These are phyloP conservation scores for Imbricaverruca yamaguchii DNA, from an alignment of 2,888 invertebrate species.

Conservation along the genomic window DNA sequence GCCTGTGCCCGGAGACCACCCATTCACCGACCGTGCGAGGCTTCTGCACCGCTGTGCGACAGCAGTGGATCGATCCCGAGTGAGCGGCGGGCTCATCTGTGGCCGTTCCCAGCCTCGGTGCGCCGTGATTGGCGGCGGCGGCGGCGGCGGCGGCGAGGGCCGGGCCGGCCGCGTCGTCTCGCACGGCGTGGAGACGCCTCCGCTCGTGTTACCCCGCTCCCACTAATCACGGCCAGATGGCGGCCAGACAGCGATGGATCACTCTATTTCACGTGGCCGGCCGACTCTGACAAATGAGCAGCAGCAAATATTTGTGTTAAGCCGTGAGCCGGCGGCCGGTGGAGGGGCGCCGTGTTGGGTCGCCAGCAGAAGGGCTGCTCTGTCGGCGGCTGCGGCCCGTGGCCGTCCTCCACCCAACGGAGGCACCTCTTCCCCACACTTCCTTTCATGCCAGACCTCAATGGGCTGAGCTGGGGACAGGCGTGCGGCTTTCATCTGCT, in stretches of 20 bases:
- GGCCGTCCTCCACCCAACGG: too few relatives aligned
- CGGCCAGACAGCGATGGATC: not conserved
- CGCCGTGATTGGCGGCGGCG: not conserved
- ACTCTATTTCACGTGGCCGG: not conserved
- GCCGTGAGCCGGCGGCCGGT: not conserved
- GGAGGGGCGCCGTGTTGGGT: not conserved
- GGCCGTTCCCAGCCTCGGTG: too few relatives aligned
- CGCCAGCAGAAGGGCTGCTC: not conserved
- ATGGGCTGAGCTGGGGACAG: too few relatives aligned
- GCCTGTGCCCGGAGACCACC: too few relatives aligned
- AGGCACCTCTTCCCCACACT: too few relatives aligned
- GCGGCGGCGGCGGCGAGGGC: not conserved
- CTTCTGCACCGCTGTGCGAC: too few relatives aligned
- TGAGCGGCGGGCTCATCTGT: too few relatives aligned
- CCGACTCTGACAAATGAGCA: not conserved
- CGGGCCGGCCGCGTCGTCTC: not conserved
- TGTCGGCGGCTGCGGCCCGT: not conserved
- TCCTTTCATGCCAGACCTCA: too few relatives aligned
- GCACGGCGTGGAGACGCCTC: not conserved
- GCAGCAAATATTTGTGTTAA: constrained; percentile 8
- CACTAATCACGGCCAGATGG: not conserved
- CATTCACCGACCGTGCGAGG: too few relatives aligned
- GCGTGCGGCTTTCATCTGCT: too few relatives aligned
- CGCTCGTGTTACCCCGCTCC: not conserved
- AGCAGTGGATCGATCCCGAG: too few relatives aligned